phyloP scores from a whole-genome alignment of 1,140 invertebrate species.

The Drosophila orena region DNA sequence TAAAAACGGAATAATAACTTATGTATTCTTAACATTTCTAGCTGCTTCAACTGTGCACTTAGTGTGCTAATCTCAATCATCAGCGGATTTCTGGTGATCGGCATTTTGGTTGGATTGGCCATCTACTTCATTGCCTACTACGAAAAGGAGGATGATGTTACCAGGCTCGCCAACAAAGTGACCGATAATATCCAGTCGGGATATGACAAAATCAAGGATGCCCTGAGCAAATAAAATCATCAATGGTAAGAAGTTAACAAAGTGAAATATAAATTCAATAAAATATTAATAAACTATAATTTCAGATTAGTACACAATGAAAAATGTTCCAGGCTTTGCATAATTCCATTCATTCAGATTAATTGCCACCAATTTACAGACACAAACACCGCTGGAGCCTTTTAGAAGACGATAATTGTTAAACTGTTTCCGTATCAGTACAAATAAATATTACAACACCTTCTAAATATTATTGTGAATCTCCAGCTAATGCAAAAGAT shows the following conservation, averaged over 20 bases:
- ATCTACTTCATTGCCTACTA: conserved; percentile 73
- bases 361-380: conserved; percentile 40
- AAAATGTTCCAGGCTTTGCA: conserved; percentile 30
- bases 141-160: conserved; percentile 57
- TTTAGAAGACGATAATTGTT: conserved; percentile 34
- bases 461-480: conserved; percentile 29
- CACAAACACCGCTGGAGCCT: conserved; percentile 31
- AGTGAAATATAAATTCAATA: too few relatives aligned
- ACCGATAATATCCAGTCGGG: conserved; percentile 44
- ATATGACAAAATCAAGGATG: conserved; percentile 57
- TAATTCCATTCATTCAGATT: conserved; percentile 29
- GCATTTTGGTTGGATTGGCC: conserved; percentile 65
- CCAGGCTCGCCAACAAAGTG: conserved; percentile 48
- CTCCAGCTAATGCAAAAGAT: conserved; percentile 13
- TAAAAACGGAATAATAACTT: too few relatives aligned
- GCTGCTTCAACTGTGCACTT: conserved; percentile 76
- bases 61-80: conserved; percentile 71
- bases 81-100: conserved; percentile 71
- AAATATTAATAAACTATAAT: not conserved
- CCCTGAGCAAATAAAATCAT: conserved; percentile 22
- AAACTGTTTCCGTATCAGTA: conserved; percentile 32
- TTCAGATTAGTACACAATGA: conserved; percentile 10
- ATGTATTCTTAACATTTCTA: conserved; percentile 23
- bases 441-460: conserved; percentile 29
- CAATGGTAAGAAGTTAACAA: conserved; percentile 1